phyloP scores from a whole-genome alignment of 2,797 vertebrate genomes.

The Sebastes itinus region DNA sequence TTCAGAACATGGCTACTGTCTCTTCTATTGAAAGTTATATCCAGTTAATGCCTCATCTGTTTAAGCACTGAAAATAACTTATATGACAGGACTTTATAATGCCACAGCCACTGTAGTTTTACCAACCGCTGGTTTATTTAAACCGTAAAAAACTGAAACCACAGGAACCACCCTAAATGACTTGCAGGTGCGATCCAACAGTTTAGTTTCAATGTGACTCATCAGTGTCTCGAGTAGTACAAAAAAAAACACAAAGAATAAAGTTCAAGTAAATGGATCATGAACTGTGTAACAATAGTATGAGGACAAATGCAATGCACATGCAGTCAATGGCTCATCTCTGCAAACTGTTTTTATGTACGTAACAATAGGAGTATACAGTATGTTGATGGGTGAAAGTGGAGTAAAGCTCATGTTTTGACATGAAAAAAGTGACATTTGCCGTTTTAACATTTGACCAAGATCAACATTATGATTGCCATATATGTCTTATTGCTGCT shows the following conservation, averaged over 20 bases:
- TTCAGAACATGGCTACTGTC: background rate
- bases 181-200: background rate
- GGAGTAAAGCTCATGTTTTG: background rate
- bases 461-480: background rate
- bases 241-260: background rate
- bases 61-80: background rate
- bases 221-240: background rate
- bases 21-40: background rate
- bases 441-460: background rate
- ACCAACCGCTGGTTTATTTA: background rate
- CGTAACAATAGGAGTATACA: background rate
- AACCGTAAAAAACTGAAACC: background rate
- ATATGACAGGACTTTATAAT: background rate
- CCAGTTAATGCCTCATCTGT: background rate
- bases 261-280: background rate
- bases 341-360: background rate
- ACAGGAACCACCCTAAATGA: background rate
- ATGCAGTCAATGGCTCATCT: background rate
- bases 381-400: background rate
- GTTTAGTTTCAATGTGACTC: slow-evolving; percentile 16
- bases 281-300: background rate
- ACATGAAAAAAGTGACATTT: background rate
- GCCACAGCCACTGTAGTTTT: background rate
- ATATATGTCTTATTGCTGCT: background rate
- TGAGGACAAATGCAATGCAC: background rate